Percentiles rank a stretch among this genome's conserved stretches.
Evolutionary conservation across 2,113 vertebrate genomes (phyloP).

Genomic region (Cacatua alba): DNA sequence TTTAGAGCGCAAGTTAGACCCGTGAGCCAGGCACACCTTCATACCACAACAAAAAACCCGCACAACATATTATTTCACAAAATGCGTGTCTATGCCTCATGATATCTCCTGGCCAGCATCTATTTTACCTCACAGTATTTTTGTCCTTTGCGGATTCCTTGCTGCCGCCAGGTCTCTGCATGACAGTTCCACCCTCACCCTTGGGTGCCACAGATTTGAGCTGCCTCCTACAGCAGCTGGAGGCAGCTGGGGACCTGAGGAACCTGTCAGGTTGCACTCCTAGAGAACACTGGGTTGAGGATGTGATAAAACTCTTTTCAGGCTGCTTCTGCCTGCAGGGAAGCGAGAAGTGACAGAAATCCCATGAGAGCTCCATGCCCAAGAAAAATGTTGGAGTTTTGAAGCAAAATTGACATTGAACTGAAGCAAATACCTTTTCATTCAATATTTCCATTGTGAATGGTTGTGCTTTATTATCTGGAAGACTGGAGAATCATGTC

Average conservation of each 20-base stretch:
- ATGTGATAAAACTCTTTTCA: background rate
- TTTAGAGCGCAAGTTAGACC: background rate
- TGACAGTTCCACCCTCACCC: background rate
- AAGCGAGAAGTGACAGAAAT: background rate
- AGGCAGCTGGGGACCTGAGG: rapidly evolving
- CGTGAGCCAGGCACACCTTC: background rate
- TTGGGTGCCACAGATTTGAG: rapidly evolving
- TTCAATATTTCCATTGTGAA: background rate
- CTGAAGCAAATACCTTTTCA: background rate
- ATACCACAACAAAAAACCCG: background rate
- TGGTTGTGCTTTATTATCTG: background rate
- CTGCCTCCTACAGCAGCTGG: background rate
- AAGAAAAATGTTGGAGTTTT: rapidly evolving
- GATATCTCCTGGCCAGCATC: background rate
- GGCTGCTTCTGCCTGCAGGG: background rate
- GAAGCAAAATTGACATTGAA: background rate
- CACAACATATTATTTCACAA: background rate
- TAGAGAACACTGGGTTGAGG: rapidly evolving
- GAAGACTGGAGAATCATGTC: background rate
- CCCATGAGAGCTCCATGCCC: rapidly evolving
- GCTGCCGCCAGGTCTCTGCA: rapidly evolving
- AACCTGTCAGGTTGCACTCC: rapidly evolving
- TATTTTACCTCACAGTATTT: background rate
- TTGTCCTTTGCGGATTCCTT: rapidly evolving
- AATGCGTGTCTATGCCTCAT: background rate